Base-by-base conservation (phyloP, 2,797 vertebrate genomes). In the Anas flavirostris region DNA sequence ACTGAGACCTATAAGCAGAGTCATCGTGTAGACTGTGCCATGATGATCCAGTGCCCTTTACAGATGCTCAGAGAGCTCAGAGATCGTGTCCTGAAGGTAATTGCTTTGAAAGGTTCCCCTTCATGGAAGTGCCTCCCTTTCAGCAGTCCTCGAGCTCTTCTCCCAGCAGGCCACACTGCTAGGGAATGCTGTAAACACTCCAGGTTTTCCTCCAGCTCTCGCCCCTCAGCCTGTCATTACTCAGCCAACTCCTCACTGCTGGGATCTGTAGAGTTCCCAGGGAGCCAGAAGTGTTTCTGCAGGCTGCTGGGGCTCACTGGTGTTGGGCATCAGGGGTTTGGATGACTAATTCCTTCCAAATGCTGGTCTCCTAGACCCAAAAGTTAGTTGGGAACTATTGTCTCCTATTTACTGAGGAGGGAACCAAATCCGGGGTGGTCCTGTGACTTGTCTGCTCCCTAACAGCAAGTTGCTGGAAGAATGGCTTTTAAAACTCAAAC, bases 271-370 rank as follows among this genome's bases (percentile, higher is more conserved):
- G 29, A 17, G 9, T 63, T 84, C 73, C 85, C 69, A 79, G 79
- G n/a, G 88, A 91, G 35, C 31, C 84, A 62, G 58, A 46, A 73
- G 43, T 23, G 56, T 52, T 78, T 12, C 78, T 84, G 84, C 55
- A 46, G 80, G 59, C 88, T 68, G 9, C 2, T 7, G 53, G 41
- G 44, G 46, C 90, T 90, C 81, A 1, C 18, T 60, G 4, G 8
- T 64, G n/a, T 35, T 63, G 53, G 58, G 41, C 88, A 46, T 53
- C 58, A 16, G 43, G 50, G 88, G 59, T 94, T 85, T 82, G 73
- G 73, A 64, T 92, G 76, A 91, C 84, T 93, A 68, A 87, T 91
- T 91, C 84, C 92, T 90, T 81, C 80, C 73, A 88, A 95, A 84
- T 46, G 46, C 69, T 88, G 88, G 56, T 50, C 82, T 75, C 66